Base-by-base conservation (phyloP, 2,888 invertebrate species). In the Disparrhopalites patrizii region DNA sequence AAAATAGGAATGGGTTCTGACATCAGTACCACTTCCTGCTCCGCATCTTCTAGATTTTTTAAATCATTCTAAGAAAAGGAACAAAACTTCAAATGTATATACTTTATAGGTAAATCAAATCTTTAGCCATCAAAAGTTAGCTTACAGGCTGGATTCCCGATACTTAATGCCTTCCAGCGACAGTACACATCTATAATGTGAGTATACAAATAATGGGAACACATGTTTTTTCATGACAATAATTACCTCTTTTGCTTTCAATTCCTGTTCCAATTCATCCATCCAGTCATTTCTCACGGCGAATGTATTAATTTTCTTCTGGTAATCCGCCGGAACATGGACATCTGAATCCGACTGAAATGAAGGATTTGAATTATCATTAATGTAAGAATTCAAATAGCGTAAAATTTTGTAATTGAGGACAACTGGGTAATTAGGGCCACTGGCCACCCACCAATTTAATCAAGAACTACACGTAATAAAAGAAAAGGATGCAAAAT, bases 231-330 rank as follows among this genome's bases (percentile, higher is more conserved):
- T n/a, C n/a, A n/a, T n/a, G n/a, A n/a, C n/a, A n/a, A n/a, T n/a
- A n/a, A n/a, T n/a, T n/a, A 86, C 86, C 83, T 91, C 88, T 81
- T 90, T 92, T 36, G 84, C 81, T 81, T 89, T 89, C 36, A 94
- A 81, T 79, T 95, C 93, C 74, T 92, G 89, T 79, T 91, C 93
- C 15, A 89, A 82, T 78, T 96, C 95, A 76, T 94, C 92, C 77
- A 94, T 84, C 80, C 90, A 90, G 0, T 93, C 94, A 82, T 97
- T 96, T 70, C 91, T 85, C 68, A 93, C 85, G 1, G 98, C 98
- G 81, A 98, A 98, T 79, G 88, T 89, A 80, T 99, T 99, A 71
- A 99, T 98, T 82, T 93, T 93, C 78, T 93, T 91, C 81, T 99
- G 98, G 82, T 99, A 98, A 79, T 95, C 96, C 77, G 85, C 92